Base-by-base conservation (phyloP, 2,797 vertebrate genomes). In the Odontamblyopus rebecca region DNA sequence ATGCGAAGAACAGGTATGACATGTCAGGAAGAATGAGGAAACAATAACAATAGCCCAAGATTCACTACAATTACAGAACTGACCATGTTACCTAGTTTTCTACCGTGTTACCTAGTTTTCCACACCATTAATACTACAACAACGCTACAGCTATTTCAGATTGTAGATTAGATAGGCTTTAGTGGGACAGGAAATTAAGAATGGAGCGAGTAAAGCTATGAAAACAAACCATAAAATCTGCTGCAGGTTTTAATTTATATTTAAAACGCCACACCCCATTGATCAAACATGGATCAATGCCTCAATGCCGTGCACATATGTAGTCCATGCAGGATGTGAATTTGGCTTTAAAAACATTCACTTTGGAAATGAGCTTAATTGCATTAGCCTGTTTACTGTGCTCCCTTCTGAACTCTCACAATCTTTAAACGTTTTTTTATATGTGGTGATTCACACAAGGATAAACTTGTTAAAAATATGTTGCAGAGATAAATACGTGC, bases 21-120 rank as follows among this genome's bases (percentile, higher is more conserved):
- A 53, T 53, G 44, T 51, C 64, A 29, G 26, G 5, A 35, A 19
- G 66, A 32, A 54, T 35, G 50, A 67, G 50, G 50, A 67, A 67
- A 30, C 48, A 13, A 60, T 8, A 13, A 15, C 56, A 59, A 59
- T 29, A 27, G 13, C 57, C 57, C 53, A n/a, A 59, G 56, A 60
- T 30, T 16, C 57, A 16, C 57, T 7, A 3, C 2, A 6, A 30
- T 41, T 57, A 4, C 23, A 57, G 9, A 26, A 23, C 9, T 26
- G 2, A 5, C 27, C 23, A 9, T 26, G 19, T 51, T 18, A 51
- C 4, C 15, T 6, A 23, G 23, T 23, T 23, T 23, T 23, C 23
- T 23, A 23, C 23, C 23, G 23, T 23, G 23, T 23, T 23, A 23
- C 23, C 23, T 13, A 23, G 1, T 57, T 57, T 57, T 57, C 23